Conservation (phyloP, 2,888 invertebrate genomes). For the Agrotis exclamationis region DNA sequence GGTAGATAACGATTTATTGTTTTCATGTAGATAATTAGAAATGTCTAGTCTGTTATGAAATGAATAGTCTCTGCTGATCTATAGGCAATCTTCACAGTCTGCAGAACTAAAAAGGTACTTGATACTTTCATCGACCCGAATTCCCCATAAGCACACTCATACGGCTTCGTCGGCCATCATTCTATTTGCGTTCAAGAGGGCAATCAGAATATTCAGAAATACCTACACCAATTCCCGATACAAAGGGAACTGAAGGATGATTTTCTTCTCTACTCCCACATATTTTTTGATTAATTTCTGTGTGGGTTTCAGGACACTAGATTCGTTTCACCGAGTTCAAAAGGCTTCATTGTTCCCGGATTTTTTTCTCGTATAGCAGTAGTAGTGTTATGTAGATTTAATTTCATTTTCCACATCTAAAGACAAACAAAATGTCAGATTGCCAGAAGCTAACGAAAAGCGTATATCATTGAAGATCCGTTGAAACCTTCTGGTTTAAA, state of each 20-base stretch:
- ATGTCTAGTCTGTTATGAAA: too few species aligned
- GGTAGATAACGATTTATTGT: too few species aligned
- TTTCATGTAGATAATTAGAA: too few species aligned
- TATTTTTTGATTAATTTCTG: conserved; percentile 26
- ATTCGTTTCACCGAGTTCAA: neutral
- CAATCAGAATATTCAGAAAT: conserved; percentile 34
- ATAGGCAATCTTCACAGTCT: neutral
- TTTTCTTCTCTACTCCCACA: neutral
- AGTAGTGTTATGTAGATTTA: too few species aligned
- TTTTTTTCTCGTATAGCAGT: neutral
- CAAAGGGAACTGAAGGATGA: neutral
- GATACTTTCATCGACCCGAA: conserved; percentile 28
- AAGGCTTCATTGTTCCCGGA: neutral
- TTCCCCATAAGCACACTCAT: conserved; percentile 11
- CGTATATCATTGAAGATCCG: too few species aligned
- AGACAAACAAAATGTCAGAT: too few species aligned
- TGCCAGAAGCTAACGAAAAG: too few species aligned
- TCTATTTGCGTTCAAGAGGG: conserved; percentile 26
- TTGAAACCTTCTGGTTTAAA: neutral
- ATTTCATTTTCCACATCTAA: too few species aligned
- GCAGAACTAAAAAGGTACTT: conserved; percentile 11
- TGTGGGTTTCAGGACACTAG: conserved; percentile 2
- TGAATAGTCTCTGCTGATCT: too few species aligned
- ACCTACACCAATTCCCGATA: conserved; percentile 5
- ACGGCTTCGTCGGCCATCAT: conserved; percentile 14